Percentiles rank a stretch among this genome's conserved stretches.
phyloP scores from a whole-genome alignment of 2,113 vertebrate species.

The Dicentrarchus labrax region DNA sequence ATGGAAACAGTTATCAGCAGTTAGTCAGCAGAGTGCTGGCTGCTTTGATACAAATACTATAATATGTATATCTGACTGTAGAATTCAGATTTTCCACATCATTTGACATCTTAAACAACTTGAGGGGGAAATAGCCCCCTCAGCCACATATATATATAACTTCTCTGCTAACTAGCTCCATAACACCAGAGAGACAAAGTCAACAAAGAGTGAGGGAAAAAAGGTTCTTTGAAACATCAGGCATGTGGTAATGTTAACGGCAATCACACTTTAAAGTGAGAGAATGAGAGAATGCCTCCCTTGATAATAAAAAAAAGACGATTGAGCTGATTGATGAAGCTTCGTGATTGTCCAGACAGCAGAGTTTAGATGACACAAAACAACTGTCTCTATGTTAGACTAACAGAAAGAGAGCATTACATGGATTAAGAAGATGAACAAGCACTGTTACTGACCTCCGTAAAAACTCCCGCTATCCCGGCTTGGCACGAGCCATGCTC shows the following conservation, averaged over 20 bases:
- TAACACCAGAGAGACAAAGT: constrained; percentile 18
- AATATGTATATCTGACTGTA: constrained; percentile 20
- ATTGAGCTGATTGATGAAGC: background rate
- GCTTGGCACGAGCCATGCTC: constrained; percentile 99
- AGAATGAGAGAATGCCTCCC: background rate
- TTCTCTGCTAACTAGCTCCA: constrained; percentile 17
- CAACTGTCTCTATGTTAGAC: constrained; percentile 4
- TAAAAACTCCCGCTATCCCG: constrained; percentile 95
- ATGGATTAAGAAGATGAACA: constrained; percentile 55
- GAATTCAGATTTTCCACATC: constrained; percentile 49
- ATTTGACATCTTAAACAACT: constrained; percentile 44
- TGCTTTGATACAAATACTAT: constrained; percentile 36
- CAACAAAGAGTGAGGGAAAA: background rate
- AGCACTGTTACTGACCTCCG: constrained; percentile 87
- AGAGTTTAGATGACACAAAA: constrained; percentile 18
- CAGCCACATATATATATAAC: background rate
- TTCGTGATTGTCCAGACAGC: background rate
- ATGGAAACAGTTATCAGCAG: constrained; percentile 58
- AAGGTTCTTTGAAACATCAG: background rate
- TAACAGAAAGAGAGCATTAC: constrained; percentile 29
- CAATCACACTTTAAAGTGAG: constrained; percentile 5
- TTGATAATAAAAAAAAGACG: background rate
- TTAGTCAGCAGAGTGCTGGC: constrained; percentile 33
- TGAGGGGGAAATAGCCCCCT: background rate
- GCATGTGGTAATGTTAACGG: constrained; percentile 6